Conservation (phyloP, 2,888 invertebrate species). For the Sthenelais limicola region DNA sequence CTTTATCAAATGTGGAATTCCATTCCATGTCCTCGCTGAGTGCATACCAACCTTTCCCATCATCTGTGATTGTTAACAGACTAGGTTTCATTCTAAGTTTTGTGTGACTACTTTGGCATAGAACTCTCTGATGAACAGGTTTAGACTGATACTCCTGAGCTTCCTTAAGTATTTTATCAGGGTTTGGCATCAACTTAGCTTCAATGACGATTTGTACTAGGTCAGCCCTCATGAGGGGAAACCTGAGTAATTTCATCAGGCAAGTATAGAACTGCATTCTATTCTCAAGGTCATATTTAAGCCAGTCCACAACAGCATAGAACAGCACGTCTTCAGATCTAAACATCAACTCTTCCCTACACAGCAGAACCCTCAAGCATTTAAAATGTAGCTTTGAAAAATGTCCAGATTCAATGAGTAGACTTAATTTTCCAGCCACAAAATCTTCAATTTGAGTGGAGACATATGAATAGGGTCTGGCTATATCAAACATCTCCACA, state of each 20-base stretch:
- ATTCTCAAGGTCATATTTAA: conserved; percentile 5
- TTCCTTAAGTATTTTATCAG: neutral
- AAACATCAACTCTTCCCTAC: conserved; percentile 9
- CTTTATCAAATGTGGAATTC: neutral
- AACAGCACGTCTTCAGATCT: conserved; percentile 5
- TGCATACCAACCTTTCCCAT: conserved; percentile 1
- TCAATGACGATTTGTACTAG: neutral
- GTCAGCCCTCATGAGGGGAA: neutral
- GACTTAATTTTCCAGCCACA: conserved; percentile 18
- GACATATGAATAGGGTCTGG: no score
- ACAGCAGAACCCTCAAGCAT: conserved; percentile 21
- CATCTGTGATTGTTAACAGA: conserved; percentile 6
- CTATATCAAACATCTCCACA: no score
- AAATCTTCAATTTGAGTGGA: conserved; percentile 24
- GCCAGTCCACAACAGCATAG: neutral
- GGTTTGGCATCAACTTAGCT: neutral
- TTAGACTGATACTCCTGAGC: neutral
- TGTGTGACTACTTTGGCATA: neutral
- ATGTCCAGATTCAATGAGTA: neutral
- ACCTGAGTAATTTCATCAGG: conserved; percentile 5
- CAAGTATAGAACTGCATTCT: neutral
- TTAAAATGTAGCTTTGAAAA: conserved; percentile 11
- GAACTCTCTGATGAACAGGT: neutral
- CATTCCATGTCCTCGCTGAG: neutral
- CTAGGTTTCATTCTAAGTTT: conserved; percentile 9